Percentiles rank a stretch among this genome's conserved stretches.
Conservation (phyloP, 2,113 vertebrate genomes). For the Halichoerus grypus region DNA sequence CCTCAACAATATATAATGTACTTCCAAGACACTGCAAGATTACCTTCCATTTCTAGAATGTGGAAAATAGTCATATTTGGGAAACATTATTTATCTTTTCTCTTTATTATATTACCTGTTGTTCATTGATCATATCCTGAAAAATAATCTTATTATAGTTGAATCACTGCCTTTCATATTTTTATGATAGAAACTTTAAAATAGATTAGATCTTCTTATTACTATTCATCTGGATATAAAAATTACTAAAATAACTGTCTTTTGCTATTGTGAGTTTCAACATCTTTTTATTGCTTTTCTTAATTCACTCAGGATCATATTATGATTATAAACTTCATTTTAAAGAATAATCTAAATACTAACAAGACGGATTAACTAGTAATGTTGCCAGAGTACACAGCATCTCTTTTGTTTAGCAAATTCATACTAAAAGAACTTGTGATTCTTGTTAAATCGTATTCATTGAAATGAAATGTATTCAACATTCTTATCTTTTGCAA, state of each 20-base stretch:
- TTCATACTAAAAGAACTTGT: slow-evolving; percentile 1
- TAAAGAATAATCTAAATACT: slow-evolving; percentile 27
- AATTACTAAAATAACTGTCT: slow-evolving; percentile 20
- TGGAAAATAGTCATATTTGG: slow-evolving; percentile 21
- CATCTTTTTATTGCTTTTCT: slow-evolving; percentile 15
- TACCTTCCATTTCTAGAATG: slow-evolving; percentile 33
- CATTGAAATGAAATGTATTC: neutral
- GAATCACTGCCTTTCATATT: slow-evolving; percentile 45
- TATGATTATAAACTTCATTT: slow-evolving; percentile 28
- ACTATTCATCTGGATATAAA: neutral
- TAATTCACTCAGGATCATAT: neutral
- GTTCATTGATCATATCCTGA: neutral
- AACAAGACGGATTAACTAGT: slow-evolving; percentile 13
- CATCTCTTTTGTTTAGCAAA: neutral
- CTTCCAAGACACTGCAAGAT: slow-evolving; percentile 46
- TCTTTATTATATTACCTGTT: slow-evolving; percentile 6
- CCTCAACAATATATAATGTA: slow-evolving; percentile 15
- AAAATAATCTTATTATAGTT: neutral
- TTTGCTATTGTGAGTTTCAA: neutral
- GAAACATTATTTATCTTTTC: slow-evolving; percentile 38
- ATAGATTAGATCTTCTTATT: neutral
- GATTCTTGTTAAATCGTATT: neutral
- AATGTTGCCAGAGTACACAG: neutral
- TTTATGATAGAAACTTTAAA: slow-evolving; percentile 42
- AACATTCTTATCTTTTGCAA: slow-evolving; percentile 39